These are phyloP conservation scores for Diarsia mendica DNA, from an alignment of 2,888 invertebrate species.

Conservation along the genomic window DNA sequence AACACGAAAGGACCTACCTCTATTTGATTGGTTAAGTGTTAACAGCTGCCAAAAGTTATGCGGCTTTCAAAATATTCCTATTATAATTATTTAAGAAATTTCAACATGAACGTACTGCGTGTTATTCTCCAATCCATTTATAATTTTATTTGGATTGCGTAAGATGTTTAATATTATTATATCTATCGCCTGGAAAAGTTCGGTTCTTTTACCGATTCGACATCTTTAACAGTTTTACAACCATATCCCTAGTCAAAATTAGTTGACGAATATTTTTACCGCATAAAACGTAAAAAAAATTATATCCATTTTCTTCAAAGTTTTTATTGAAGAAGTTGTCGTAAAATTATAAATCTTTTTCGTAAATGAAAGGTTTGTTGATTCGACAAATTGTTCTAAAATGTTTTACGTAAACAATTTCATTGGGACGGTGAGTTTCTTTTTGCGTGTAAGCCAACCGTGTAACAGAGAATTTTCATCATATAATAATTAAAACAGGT, in stretches of 20 bases:
- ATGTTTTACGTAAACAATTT: slow-evolving; percentile 35
- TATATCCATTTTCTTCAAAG: slow-evolving; percentile 9
- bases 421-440: slow-evolving; percentile 70
- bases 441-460: slow-evolving; percentile 60
- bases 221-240: slow-evolving; percentile 68
- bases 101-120: slow-evolving; percentile 16
- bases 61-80: slow-evolving; percentile 26
- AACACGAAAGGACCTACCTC: slow-evolving; percentile 17
- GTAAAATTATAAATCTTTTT: slow-evolving; percentile 23
- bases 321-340: slow-evolving; percentile 14
- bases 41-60: slow-evolving; percentile 43
- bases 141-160: slow-evolving; percentile 42
- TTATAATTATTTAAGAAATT: slow-evolving; percentile 13
- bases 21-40: slow-evolving; percentile 31
- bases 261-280: slow-evolving; percentile 26
- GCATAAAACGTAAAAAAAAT: slow-evolving; percentile 14
- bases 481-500: slow-evolving; percentile 93
- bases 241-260: slow-evolving; percentile 61
- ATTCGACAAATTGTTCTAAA: slow-evolving; percentile 28
- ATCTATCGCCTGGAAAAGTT: slow-evolving; percentile 30
- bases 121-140: slow-evolving; percentile 37
- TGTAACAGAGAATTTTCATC: slow-evolving; percentile 78
- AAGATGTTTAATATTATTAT: slow-evolving; percentile 7
- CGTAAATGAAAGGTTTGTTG: slow-evolving; percentile 20
- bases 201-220: slow-evolving; percentile 24